A percentile compares a stretch with the other conserved stretches of the same genome.
These are phyloP conservation scores for Neuroterus valhalla DNA, from an alignment of 1,140 invertebrate genomes.

Conservation along the genomic window DNA sequence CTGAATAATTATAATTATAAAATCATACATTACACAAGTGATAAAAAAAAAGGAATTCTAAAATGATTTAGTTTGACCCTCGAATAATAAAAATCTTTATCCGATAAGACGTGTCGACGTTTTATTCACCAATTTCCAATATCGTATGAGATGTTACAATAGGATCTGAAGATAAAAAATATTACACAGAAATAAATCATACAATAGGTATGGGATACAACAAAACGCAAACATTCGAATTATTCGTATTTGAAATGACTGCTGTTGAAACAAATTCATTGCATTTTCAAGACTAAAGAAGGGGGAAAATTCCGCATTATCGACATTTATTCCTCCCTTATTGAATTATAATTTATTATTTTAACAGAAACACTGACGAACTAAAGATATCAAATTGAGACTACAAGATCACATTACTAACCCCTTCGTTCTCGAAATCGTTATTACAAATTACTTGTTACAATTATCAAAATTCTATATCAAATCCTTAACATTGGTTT, in stretches of 20 bases:
- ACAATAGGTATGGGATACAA: constrained; percentile 41
- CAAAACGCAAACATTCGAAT: constrained; percentile 48
- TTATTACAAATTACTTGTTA: not conserved
- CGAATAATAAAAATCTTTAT: constrained; percentile 35
- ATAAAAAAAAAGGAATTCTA: constrained; percentile 37
- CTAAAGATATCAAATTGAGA: not conserved
- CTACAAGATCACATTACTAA: not conserved
- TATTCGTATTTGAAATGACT: constrained; percentile 31
- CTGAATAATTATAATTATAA: not conserved
- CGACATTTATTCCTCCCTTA: too few species aligned
- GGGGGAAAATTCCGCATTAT: too few species aligned
- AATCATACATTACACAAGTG: constrained; percentile 17
- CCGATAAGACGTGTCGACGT: constrained; percentile 29
- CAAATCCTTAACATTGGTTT: not conserved
- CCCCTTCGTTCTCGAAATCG: constrained; percentile 13
- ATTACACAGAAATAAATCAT: constrained; percentile 54
- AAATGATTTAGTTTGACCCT: constrained; percentile 51
- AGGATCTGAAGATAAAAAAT: constrained; percentile 56
- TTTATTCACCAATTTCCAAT: constrained; percentile 60
- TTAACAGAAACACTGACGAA: not conserved
- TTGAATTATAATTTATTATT: not conserved
- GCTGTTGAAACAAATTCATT: too few species aligned
- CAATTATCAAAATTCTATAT: not conserved
- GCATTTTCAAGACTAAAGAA: too few species aligned
- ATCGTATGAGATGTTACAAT: constrained; percentile 60